Evolutionary conservation across 2,888 invertebrate species (phyloP).

Genomic region (Parnassius mnemosyne): DNA sequence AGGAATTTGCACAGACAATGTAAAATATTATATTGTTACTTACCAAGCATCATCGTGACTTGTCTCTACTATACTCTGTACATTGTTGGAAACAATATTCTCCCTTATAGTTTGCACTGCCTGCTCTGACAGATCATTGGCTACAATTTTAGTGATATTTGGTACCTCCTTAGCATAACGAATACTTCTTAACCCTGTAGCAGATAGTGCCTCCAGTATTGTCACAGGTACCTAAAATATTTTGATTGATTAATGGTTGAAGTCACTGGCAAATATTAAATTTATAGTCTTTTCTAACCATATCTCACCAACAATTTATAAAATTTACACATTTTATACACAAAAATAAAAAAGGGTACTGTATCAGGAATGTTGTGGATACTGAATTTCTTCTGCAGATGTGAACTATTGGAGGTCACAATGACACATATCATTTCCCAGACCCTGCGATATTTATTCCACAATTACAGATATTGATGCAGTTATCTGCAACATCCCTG

Average conservation of each 20-base stretch:
- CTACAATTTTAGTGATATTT: conserved; percentile 89
- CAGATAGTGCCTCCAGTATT: conserved; percentile 96
- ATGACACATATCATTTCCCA: too few relatives aligned
- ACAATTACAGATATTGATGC: too few relatives aligned
- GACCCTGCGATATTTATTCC: too few relatives aligned
- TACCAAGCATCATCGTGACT: conserved; percentile 95
- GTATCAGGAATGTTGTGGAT: too few relatives aligned
- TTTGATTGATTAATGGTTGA: not conserved
- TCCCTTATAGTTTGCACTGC: conserved; percentile 93
- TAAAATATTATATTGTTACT: conserved; percentile 32
- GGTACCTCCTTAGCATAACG: conserved; percentile 97
- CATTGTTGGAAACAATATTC: conserved; percentile 88
- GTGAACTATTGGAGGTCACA: too few relatives aligned
- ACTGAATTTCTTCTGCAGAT: too few relatives aligned
- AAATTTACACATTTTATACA: too few relatives aligned
- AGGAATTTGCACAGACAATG: conserved; percentile 4
- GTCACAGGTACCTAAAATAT: conserved; percentile 76
- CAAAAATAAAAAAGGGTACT: too few relatives aligned
- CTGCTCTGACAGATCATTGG: conserved; percentile 92
- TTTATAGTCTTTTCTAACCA: too few relatives aligned
- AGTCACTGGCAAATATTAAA: not conserved
- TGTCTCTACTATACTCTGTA: conserved; percentile 86
- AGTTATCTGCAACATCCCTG: too few relatives aligned
- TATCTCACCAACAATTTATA: too few relatives aligned
- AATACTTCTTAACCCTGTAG: conserved; percentile 96